phyloP scores from a whole-genome alignment of 2,888 invertebrate species.

The Chymomyza fuscimana region DNA sequence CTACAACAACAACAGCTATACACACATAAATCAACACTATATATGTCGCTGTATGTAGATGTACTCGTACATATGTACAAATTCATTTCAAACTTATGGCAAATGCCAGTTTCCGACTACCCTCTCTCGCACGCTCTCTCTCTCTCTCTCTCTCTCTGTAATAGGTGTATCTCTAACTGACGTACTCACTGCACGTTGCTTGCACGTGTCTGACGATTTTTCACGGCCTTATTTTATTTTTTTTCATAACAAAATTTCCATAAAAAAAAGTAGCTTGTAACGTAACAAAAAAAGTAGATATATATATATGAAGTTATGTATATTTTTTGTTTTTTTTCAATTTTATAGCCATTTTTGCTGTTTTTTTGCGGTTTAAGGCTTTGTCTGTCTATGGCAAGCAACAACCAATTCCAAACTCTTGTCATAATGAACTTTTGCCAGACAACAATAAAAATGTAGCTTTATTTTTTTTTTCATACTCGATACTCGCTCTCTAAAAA shows the following conservation, averaged over 20 bases:
- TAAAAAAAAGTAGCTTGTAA: background rate
- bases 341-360: background rate
- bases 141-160: background rate
- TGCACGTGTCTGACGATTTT: conserved; percentile 66
- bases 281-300: background rate
- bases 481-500: background rate
- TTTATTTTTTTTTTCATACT: background rate
- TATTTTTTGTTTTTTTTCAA: background rate
- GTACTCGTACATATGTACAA: background rate
- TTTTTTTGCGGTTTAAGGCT: background rate
- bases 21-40: conserved; percentile 5
- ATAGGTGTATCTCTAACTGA: background rate
- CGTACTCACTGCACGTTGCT: conserved; percentile 11
- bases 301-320: background rate
- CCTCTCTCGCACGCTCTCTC: background rate
- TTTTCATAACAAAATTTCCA: conserved; percentile 12
- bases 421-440: conserved; percentile 31
- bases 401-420: background rate
- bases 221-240: conserved; percentile 33
- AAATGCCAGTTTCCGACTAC: background rate
- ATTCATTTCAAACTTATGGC: background rate
- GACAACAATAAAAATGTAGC: conserved; percentile 12
- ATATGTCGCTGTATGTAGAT: background rate
- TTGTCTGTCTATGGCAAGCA: background rate
- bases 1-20: background rate